phyloP scores from a whole-genome alignment of 1,140 invertebrate species.

The Achatina immaculata region DNA sequence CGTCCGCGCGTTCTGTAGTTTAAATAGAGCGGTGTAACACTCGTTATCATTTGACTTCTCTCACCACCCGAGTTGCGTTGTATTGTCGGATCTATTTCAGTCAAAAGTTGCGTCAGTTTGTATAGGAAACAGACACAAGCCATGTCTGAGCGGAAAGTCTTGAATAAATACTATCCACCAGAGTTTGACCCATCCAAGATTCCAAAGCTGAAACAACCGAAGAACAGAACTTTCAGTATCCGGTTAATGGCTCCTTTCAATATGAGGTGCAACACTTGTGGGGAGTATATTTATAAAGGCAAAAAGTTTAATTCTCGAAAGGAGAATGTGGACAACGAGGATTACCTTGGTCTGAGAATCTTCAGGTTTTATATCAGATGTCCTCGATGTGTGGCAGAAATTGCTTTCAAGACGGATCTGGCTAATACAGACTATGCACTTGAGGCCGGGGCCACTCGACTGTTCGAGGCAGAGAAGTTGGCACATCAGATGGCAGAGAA shows the following conservation, averaged over 20 bases:
- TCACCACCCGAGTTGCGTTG: no score
- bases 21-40: no score
- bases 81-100: no score
- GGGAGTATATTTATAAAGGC: conserved; percentile 99
- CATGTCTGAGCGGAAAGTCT: no score
- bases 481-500: conserved; percentile 95
- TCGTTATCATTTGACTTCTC: no score
- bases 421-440: conserved; percentile 98
- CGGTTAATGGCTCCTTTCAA: conserved; percentile 99
- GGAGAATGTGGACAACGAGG: conserved; percentile 98
- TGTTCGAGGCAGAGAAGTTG: conserved; percentile 98
- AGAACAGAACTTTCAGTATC: conserved; percentile 97
- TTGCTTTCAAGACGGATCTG: conserved; percentile 97
- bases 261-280: conserved; percentile 97
- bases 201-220: conserved; percentile 93
- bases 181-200: conserved; percentile 99
- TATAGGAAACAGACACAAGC: no score
- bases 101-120: no score
- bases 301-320: conserved; percentile 99
- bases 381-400: conserved; percentile 97
- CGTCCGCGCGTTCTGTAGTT: no score
- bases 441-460: conserved; percentile 97
- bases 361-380: conserved; percentile 94
- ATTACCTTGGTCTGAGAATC: conserved; percentile 97
- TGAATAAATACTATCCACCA: conserved; percentile 99